A percentile compares a stretch with the other conserved stretches of the same genome.
Conservation (phyloP, 2,888 invertebrate species). For the Andricus curvator region DNA sequence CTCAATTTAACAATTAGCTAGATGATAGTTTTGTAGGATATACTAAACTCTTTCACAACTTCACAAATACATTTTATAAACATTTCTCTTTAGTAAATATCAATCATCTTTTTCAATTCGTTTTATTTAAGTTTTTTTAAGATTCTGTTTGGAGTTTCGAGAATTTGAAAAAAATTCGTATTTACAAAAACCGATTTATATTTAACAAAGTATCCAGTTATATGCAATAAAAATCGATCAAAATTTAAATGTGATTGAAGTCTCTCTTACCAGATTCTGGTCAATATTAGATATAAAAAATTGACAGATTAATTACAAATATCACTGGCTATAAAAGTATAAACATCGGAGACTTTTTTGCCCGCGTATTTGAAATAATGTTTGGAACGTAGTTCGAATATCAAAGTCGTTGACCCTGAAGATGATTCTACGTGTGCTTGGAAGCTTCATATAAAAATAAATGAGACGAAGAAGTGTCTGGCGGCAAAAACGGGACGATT, state of each 20-base stretch:
- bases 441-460: slow-evolving; percentile 29
- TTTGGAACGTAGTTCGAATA: not conserved
- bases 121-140: no score
- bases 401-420: slow-evolving; percentile 36
- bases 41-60: no score
- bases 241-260: no score
- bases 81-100: no score
- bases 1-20: no score
- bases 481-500: slow-evolving; percentile 18
- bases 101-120: no score
- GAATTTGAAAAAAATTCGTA: not conserved
- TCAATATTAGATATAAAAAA: not conserved
- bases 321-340: not conserved
- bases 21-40: no score
- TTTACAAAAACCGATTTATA: not conserved
- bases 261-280: no score
- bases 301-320: not conserved
- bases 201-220: no score
- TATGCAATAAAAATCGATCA: no score
- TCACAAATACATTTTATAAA: no score
- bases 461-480: slow-evolving; percentile 36
- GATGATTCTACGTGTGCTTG: slow-evolving; percentile 10
- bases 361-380: not conserved
- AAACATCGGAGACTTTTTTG: not conserved
- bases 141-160: no score